Evolutionary conservation across 2,113 vertebrate genomes (phyloP).

Genomic region (Daphoenositta chrysoptera): DNA sequence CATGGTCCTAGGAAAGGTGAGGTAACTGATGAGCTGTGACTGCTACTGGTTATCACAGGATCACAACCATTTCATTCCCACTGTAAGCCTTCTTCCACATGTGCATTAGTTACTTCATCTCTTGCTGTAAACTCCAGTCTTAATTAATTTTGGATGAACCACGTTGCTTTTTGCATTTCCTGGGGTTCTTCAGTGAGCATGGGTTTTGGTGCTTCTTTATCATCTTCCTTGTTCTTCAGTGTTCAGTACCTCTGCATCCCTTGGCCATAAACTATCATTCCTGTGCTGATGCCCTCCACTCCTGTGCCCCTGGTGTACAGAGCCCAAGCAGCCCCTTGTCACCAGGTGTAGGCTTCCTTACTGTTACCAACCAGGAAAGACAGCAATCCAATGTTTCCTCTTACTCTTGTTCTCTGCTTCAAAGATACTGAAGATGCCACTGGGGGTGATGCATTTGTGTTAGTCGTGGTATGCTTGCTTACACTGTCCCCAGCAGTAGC

Average conservation of each 20-base stretch:
- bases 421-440: background rate
- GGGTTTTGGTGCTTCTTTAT: background rate
- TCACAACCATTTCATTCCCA: background rate
- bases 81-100: background rate
- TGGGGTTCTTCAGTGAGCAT: background rate
- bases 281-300: background rate
- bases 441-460: background rate
- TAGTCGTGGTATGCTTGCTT: background rate
- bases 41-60: background rate
- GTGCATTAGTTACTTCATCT: background rate
- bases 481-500: background rate
- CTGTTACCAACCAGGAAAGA: background rate
- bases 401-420: background rate
- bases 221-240: background rate
- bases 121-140: background rate
- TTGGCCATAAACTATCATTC: background rate
- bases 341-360: background rate
- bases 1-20: background rate
- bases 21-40: background rate
- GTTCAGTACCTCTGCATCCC: background rate
- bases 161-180: rapidly evolving
- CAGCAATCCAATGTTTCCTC: background rate
- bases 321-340: background rate
- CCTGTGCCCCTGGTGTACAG: rapidly evolving
- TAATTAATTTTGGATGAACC: background rate